Base-by-base conservation (phyloP, 2,888 invertebrate species). In the Drosophila merina region DNA sequence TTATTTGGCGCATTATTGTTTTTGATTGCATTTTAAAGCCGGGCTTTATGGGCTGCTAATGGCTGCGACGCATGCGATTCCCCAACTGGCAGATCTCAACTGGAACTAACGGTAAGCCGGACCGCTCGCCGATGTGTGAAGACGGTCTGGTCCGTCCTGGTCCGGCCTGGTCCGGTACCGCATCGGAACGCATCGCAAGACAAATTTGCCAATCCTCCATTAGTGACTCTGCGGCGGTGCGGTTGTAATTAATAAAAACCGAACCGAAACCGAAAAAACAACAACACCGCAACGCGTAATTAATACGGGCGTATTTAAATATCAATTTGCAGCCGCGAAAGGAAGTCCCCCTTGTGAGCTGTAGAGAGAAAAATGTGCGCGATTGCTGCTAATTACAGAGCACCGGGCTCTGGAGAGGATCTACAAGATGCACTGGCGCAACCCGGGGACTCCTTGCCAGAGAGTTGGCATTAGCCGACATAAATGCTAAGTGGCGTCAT, bases 401-500 rank as follows among this genome's bases (percentile, higher is more conserved):
- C 63, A 69, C 67, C 30, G 38, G 42, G 57, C 51, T 44, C 45
- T 57, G 52, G n/a, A 12, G 36, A 8, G 20, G 47, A 49, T 33
- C 40, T 8, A 20, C 20, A 20, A 20, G 20, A 20, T 20, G 20
- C 20, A 20, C 25, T 44, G 47, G 42, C n/a, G 42, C n/a, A 33
- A 42, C 8, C 49, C 36, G 20, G 20, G 20, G 7, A 54, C 67
- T 60, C 36, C 59, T 44, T 14, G 44, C 28, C 9, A 60, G 57
- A 60, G 57, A 73, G 74, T 72, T 74, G 77, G 83, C 71, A 85
- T 86, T 86, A 85, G 73, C 86, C 83, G 86, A 79, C 87, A 83
- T 86, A 89, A 90, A 89, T 85, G 85, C 81, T 90, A 90, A 90
- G 89, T 90, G 89, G 89, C 89, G 90, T 90, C 90, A 90, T 90